phyloP scores from a whole-genome alignment of 2,888 invertebrate species.

The Eilema griseolum region DNA sequence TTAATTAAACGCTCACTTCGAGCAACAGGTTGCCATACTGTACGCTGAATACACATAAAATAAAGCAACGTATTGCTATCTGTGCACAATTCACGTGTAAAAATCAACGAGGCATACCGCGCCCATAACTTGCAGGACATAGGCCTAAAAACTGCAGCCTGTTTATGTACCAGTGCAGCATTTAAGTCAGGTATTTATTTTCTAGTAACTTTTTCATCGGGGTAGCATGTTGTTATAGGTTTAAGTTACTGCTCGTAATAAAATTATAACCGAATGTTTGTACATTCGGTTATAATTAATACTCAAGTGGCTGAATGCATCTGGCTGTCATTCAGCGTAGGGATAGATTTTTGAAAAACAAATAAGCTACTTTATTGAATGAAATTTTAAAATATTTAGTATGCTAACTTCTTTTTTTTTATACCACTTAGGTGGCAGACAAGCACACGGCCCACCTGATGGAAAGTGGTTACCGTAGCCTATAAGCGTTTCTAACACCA shows the following conservation, averaged over 20 bases:
- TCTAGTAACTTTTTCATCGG: neutral
- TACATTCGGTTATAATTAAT: neutral
- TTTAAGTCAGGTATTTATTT: slow-evolving; percentile 33
- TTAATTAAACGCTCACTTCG: neutral
- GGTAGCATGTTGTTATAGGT: neutral
- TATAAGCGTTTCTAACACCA: too few species aligned
- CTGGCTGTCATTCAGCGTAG: neutral
- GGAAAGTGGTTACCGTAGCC: too few species aligned
- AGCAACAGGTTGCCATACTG: neutral
- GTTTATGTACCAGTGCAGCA: slow-evolving; percentile 41
- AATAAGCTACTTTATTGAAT: too few species aligned
- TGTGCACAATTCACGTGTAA: slow-evolving; percentile 24
- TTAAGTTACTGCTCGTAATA: too few species aligned
- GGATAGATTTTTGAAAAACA: neutral
- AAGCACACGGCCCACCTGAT: too few species aligned
- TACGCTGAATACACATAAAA: neutral
- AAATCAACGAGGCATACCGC: slow-evolving; percentile 46
- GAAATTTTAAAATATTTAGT: too few species aligned
- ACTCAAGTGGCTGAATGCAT: too few species aligned
- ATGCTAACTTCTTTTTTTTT: too few species aligned
- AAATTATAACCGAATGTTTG: slow-evolving; percentile 6
- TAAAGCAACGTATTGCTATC: too few species aligned
- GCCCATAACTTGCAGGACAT: slow-evolving; percentile 40
- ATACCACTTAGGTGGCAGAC: too few species aligned
- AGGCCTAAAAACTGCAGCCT: slow-evolving; percentile 29